Base-by-base conservation (phyloP, 2,797 vertebrate genomes). In the Loriculus beryllinus region DNA sequence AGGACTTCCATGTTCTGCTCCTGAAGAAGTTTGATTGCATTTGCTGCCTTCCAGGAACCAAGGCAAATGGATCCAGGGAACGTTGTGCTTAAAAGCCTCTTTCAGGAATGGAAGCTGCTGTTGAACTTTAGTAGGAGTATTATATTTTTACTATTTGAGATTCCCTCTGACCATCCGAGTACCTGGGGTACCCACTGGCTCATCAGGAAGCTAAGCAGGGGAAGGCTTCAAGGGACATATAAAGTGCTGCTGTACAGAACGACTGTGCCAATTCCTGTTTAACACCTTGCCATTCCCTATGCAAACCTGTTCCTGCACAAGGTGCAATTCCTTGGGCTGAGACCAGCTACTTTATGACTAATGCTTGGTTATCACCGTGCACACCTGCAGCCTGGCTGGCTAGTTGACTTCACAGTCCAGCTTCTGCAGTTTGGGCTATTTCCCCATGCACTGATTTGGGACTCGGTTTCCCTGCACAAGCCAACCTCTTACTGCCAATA, bases 321-420 rank as follows among this genome's bases (percentile, higher is more conserved):
- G 51, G 59, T 2, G 62, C 23, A 51, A 33, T 10, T 63, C 74
- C 77, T 35, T 21, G 23, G 64, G 75, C 64, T 42, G 23, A 70
- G 48, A 65, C 28, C 47, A 84, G 60, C 60, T 52, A 2, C 15
- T 29, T 33, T 31, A 40, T 45, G 84, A 82, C 52, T 56, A 56
- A 64, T 5, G 29, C 43, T 12, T 23, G 33, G 68, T 48, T 87
- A 85, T 45, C 92, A 82, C 70, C 26, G 1, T 1, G 28, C 31
- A 47, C 63, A 60, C 49, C 88, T 23, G 45, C 65, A 86, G 87
- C 79, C 82, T 35, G 68, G 47, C 59, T 54, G 39, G 20, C 60
- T 67, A 63, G 51, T 0, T 14, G 45, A 11, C 56, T 59, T 35
- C 13, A 25, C 0, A 37, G 63, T 39, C 64, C 68, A 52, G 31